phyloP scores from a whole-genome alignment of 1,140 invertebrate genomes.

The Anastrepha obliqua region DNA sequence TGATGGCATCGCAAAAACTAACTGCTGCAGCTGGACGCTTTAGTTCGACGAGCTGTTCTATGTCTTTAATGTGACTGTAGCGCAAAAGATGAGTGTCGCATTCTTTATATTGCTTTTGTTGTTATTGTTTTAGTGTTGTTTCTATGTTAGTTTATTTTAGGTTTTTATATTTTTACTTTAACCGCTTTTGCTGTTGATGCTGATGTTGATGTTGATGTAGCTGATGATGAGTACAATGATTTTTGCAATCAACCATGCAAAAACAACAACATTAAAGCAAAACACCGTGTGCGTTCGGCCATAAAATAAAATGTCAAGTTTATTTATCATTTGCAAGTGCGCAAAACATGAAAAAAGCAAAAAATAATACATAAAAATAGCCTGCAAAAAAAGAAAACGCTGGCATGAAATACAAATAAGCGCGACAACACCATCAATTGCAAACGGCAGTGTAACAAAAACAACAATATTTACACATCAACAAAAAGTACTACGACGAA shows the following conservation, averaged over 20 bases:
- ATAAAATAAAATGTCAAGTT: conserved; percentile 55
- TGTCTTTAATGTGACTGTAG: background rate
- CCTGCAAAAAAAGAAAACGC: conserved; percentile 30
- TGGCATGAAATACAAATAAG: conserved; percentile 41
- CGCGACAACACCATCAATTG: conserved; percentile 41
- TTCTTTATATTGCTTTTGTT: background rate
- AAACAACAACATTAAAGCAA: background rate
- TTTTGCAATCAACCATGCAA: conserved; percentile 10
- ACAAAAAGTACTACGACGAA: background rate
- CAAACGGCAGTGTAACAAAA: background rate
- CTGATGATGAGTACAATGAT: conserved; percentile 39
- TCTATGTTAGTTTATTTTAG: background rate
- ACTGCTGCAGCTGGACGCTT: background rate
- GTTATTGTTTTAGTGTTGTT: background rate
- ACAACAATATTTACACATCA: background rate
- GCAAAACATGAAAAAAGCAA: background rate
- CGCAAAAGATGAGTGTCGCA: background rate
- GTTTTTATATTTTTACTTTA: background rate
- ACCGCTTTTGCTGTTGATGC: conserved; percentile 2
- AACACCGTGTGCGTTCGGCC: conserved; percentile 24
- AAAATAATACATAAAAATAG: no score
- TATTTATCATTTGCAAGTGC: conserved; percentile 53
- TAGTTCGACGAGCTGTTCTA: background rate
- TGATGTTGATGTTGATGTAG: conserved; percentile 21
- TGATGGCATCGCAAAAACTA: background rate